Evolutionary conservation across 2,113 vertebrate genomes (phyloP).

Genomic region (Hydrolagus affinis): DNA sequence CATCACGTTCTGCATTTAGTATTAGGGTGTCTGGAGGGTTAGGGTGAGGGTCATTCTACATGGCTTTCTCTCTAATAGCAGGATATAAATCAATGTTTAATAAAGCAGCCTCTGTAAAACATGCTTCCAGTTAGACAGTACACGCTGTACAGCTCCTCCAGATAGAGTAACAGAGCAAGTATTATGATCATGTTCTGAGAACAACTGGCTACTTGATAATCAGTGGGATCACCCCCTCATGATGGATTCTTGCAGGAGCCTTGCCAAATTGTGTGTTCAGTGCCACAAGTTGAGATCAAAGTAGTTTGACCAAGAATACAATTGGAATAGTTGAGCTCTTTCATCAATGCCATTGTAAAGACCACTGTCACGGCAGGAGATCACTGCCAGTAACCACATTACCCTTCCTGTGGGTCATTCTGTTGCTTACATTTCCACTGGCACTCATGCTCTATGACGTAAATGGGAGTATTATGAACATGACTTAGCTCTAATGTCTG

Average conservation of each 20-base stretch:
- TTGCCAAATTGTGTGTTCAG: not conserved
- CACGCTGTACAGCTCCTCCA: not conserved
- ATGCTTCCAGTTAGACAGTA: not conserved
- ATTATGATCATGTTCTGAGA: not conserved
- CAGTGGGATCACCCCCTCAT: not conserved
- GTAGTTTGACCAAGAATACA: not conserved
- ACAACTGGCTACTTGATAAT: slow-evolving; percentile 1
- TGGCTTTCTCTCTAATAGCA: not conserved
- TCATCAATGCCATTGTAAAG: not conserved
- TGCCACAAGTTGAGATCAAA: not conserved
- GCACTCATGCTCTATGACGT: not conserved
- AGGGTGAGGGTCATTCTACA: not conserved
- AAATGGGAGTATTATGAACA: not conserved
- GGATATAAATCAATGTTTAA: not conserved
- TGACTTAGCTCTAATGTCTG: not conserved
- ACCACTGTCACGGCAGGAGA: not conserved
- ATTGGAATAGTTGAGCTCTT: not conserved
- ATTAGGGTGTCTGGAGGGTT: not conserved
- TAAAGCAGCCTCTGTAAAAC: not conserved
- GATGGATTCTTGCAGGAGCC: not conserved
- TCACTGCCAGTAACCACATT: not conserved
- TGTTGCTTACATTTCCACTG: not conserved
- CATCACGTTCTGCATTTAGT: not conserved
- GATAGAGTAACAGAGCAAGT: not conserved
- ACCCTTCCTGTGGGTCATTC: not conserved